Base-by-base conservation (phyloP, 2,888 invertebrate species). In the Spialia ferax region DNA sequence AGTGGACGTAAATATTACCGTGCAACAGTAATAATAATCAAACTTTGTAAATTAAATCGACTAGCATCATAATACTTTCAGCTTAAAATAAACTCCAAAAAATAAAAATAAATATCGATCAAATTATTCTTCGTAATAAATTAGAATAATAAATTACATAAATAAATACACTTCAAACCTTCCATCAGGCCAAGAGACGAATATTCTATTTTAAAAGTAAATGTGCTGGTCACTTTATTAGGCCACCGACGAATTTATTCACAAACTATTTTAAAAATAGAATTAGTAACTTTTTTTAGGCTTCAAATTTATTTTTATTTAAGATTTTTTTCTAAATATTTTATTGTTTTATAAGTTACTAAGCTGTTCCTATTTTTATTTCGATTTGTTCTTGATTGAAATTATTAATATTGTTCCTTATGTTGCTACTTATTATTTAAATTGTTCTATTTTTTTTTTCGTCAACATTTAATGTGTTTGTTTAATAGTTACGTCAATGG, bases 1-100 rank as follows among this genome's bases (percentile, higher is more conserved):
- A 77, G 78, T 89, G 89, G 90, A 90, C 89, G 89, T 82, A 77
- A 81, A 74, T 57, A 69, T 76, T 61, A 67, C 56, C 61, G 55
- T 67, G 67, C 62, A 56, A 57, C 26, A 75, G 77, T 79, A 78
- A 55, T 73, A 38, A 26, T n/a, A 50, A 22, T 20, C 22, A 74
- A 70, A 73, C 75, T 68, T 77, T 63, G 64, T 73, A 74, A 80
- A 84, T 79, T 75, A 79, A 80, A 79, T 80, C 84, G 92, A 92
- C 92, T 92, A 92, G 92, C 85, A 91, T 91, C 91, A 83, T 91
- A 91, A 91, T 91, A 92, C 91, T 91, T 88, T 79, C 75, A 79
- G 75, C 79, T 81, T 74, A 72, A 54, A 62, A 67, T 66, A 70
- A 72, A 71, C 72, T 72, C n/a, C n/a, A n/a, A n/a, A n/a, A 72